Conservation (phyloP, 2,888 invertebrate species). For the Strigamia maritima region DNA sequence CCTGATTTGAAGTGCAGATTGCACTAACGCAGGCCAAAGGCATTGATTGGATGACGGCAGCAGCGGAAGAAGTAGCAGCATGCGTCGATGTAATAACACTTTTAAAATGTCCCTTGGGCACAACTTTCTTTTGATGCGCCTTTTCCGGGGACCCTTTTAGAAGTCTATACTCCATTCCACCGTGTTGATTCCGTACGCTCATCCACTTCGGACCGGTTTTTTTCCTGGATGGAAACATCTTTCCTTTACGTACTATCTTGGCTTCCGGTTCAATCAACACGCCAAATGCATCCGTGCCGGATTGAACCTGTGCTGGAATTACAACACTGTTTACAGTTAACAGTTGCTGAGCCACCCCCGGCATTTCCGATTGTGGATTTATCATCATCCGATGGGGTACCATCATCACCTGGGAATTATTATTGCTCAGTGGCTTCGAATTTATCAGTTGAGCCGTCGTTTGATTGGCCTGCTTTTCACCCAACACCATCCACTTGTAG, state of each 20-base stretch:
- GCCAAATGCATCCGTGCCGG: not conserved
- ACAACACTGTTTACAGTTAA: not conserved
- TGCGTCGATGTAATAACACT: not conserved
- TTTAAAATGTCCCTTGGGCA: not conserved
- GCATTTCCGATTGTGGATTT: not conserved
- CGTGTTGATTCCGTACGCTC: conserved; percentile 51
- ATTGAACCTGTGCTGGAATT: not conserved
- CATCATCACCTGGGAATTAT: not conserved
- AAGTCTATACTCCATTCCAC: conserved; percentile 47
- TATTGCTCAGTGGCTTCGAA: not conserved
- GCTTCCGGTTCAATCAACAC: not conserved
- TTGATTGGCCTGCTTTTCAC: not conserved
- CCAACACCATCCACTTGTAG: not conserved
- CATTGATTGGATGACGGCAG: not conserved
- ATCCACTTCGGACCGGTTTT: conserved; percentile 45
- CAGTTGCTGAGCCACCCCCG: not conserved
- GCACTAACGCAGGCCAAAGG: not conserved
- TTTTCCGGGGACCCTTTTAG: not conserved
- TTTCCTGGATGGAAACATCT: not conserved
- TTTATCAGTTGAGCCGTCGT: not conserved
- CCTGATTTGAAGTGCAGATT: not conserved
- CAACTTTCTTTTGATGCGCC: not conserved
- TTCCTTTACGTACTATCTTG: not conserved
- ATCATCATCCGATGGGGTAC: not conserved
- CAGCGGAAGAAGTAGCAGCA: not conserved